These are phyloP conservation scores for Tuberolachnus salignus DNA, from an alignment of 2,888 invertebrate species.

Conservation along the genomic window DNA sequence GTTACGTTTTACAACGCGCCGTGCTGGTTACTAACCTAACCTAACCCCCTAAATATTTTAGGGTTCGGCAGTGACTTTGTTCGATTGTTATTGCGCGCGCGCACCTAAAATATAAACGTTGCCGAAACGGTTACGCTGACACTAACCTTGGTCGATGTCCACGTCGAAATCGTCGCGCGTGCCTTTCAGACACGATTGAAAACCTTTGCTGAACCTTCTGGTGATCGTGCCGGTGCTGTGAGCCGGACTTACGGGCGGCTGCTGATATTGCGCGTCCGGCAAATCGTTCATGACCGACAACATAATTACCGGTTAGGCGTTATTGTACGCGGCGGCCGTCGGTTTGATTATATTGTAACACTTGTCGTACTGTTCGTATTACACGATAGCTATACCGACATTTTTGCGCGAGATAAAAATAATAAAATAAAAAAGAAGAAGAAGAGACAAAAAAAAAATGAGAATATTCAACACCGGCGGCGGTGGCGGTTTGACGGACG, in stretches of 20 bases:
- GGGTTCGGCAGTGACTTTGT: background rate
- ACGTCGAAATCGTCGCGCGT: constrained; percentile 61
- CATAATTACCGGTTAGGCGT: background rate
- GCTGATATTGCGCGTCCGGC: constrained; percentile 55
- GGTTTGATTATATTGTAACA: background rate
- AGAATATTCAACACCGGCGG: background rate
- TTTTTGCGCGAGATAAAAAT: background rate
- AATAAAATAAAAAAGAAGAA: background rate
- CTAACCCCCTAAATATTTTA: too few relatives aligned
- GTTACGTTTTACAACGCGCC: too few relatives aligned
- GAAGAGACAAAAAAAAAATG: too few relatives aligned
- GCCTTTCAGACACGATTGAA: constrained; percentile 73
- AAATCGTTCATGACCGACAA: constrained; percentile 42
- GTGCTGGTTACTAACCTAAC: too few relatives aligned
- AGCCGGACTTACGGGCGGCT: constrained; percentile 59
- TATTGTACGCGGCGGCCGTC: background rate
- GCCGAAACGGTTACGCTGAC: background rate
- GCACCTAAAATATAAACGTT: too few relatives aligned
- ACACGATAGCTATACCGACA: background rate
- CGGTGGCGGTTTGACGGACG: constrained; percentile 29
- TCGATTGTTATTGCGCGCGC: background rate
- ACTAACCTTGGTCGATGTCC: constrained; percentile 30
- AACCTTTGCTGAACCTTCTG: constrained; percentile 70
- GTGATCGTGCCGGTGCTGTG: constrained; percentile 60
- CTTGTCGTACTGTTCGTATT: background rate